Evolutionary conservation across 2,888 invertebrate genomes (phyloP), one percentile per base, ranked within the genome.

Genomic region (Xanthorhoe spadicearia): DNA sequence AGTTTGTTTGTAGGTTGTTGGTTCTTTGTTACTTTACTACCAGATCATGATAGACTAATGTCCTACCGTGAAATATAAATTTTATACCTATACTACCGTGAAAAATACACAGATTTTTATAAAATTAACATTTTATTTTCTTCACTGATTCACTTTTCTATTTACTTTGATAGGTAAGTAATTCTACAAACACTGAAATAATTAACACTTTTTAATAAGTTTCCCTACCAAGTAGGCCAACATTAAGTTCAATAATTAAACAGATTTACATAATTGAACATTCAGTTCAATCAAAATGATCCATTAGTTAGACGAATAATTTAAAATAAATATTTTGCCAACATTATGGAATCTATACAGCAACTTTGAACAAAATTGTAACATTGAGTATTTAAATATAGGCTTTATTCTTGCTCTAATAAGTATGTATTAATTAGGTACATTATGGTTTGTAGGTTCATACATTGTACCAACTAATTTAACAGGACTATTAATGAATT

Each of bases 41-140:
- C n/a, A n/a, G n/a, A n/a, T n/a, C n/a, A n/a, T n/a, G n/a, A n/a
- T n/a, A n/a, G n/a, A n/a, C n/a, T n/a, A n/a, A n/a, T n/a, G n/a
- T n/a, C n/a, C n/a, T n/a, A n/a, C n/a, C n/a, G 23, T 23, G 23
- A 23, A 23, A 23, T 23, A 23, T 23, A 13, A 46, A 6, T 15
- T n/a, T n/a, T n/a, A n/a, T 46, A 46, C 0, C 15, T 15, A 46
- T n/a, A 10, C 3, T 5, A 15, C 0, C 5, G n/a, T 46, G 2
- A 13, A 15, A n/a, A 28, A 23, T 10, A 57, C 32, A 57, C 17
- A 18, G 38, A 8, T 56, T 28, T n/a, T 15, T 46, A 46, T 1
- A 56, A 56, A 56, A 23, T 48, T 58, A 54, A 54, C 54, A 54
- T 54, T 54, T 53, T 54, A 54, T 54, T 54, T 18, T 54, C 54